Evolutionary conservation across 2,888 invertebrate genomes (phyloP).

Genomic region (Philaethria dido): DNA sequence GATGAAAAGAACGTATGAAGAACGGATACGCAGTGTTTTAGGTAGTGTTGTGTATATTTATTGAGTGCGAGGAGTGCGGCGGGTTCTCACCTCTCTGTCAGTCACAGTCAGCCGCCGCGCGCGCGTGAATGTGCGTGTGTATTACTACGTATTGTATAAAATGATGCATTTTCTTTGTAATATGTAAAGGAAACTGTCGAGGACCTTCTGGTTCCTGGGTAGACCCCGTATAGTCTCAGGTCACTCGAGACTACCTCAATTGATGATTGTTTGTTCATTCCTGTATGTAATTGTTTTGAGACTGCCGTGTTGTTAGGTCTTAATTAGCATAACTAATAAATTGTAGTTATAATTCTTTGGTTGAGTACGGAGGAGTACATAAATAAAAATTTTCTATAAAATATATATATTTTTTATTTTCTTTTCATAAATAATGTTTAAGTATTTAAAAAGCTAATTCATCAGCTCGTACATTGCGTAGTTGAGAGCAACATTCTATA

Average conservation of each 20-base stretch:
- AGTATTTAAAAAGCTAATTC: slow-evolving; percentile 42
- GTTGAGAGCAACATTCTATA: slow-evolving; percentile 58
- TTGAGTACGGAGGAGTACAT: slow-evolving; percentile 77
- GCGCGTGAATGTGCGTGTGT: slow-evolving; percentile 48
- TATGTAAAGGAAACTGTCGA: slow-evolving; percentile 59
- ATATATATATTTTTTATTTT: slow-evolving; percentile 51
- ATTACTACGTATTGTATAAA: slow-evolving; percentile 63
- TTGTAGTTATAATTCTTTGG: slow-evolving; percentile 73
- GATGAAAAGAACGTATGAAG: slow-evolving; percentile 61
- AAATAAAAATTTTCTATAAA: slow-evolving; percentile 76
- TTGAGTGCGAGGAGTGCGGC: slow-evolving; percentile 61
- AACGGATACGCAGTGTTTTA: slow-evolving; percentile 65
- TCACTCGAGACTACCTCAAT: slow-evolving; percentile 73
- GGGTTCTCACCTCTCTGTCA: slow-evolving; percentile 46
- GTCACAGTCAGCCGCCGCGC: slow-evolving; percentile 53
- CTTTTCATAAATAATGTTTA: slow-evolving; percentile 35
- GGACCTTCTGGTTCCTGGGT: slow-evolving; percentile 37
- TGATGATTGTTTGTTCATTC: slow-evolving; percentile 57
- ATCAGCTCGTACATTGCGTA: slow-evolving; percentile 62
- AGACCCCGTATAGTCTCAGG: slow-evolving; percentile 57
- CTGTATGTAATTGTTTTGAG: slow-evolving; percentile 80
- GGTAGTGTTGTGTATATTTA: slow-evolving; percentile 79
- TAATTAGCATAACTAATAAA: slow-evolving; percentile 81
- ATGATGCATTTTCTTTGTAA: slow-evolving; percentile 74
- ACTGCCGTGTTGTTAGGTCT: slow-evolving; percentile 81